phyloP scores from a whole-genome alignment of 1,140 invertebrate genomes.

The Drosophila tani region DNA sequence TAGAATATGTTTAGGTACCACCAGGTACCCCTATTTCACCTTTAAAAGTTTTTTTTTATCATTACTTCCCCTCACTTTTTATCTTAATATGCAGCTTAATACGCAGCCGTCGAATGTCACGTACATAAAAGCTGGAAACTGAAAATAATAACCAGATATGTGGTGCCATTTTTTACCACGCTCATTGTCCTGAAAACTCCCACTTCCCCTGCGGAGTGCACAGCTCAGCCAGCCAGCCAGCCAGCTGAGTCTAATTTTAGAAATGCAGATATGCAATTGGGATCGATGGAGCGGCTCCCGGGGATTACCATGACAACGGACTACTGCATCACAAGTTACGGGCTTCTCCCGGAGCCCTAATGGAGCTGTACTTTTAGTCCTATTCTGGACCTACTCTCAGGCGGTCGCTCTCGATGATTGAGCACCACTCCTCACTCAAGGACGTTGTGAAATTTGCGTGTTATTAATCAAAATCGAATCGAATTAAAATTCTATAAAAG shows the following conservation, averaged over 20 bases:
- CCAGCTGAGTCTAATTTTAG: slow-evolving; percentile 37
- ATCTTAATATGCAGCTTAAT: not conserved
- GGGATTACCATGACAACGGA: slow-evolving; percentile 34
- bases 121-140: not conserved
- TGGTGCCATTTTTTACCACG: not conserved
- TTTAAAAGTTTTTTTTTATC: too few relatives aligned
- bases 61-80: too few relatives aligned
- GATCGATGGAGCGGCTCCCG: slow-evolving; percentile 3
- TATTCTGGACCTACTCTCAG: not conserved
- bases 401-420: slow-evolving; percentile 8
- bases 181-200: not conserved
- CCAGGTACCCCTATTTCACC: too few relatives aligned
- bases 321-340: slow-evolving; percentile 1
- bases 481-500: slow-evolving; percentile 39
- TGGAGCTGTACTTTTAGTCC: slow-evolving; percentile 14
- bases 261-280: slow-evolving; percentile 20
- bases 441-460: slow-evolving; percentile 3
- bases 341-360: not conserved
- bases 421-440: not conserved
- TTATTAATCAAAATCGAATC: slow-evolving; percentile 34
- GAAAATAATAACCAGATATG: not conserved
- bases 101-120: not conserved
- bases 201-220: not conserved
- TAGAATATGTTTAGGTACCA: too few relatives aligned
- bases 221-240: not conserved